Conservation (phyloP, 2,113 vertebrate genomes). For the Castor canadensis region DNA sequence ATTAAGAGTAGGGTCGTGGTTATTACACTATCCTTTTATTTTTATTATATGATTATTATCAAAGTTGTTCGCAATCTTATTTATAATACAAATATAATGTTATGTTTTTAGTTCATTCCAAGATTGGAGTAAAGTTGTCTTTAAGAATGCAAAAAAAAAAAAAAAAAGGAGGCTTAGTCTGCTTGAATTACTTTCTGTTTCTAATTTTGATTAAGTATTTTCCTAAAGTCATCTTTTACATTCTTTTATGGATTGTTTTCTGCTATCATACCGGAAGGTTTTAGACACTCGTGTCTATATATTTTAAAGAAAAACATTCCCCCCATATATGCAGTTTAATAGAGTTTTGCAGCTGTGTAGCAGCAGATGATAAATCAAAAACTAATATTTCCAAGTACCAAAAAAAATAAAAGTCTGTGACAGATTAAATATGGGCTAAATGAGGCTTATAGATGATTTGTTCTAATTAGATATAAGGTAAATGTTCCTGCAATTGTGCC, state of each 20-base stretch:
- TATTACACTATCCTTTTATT: background rate
- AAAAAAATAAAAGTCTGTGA: conserved; percentile 75
- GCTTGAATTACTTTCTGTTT: background rate
- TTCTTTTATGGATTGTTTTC: background rate
- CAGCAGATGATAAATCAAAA: conserved; percentile 79
- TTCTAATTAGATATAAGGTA: conserved; percentile 82
- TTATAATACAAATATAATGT: background rate
- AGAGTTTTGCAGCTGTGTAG: background rate
- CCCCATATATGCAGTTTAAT: conserved; percentile 49
- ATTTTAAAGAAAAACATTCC: conserved; percentile 50
- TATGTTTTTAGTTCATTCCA: background rate
- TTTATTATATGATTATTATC: background rate
- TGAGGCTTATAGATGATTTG: conserved; percentile 79
- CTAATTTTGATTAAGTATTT: conserved; percentile 1
- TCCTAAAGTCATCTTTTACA: background rate
- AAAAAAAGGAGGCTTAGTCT: background rate
- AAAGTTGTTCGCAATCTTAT: background rate
- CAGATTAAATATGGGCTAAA: conserved; percentile 73
- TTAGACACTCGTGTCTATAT: background rate
- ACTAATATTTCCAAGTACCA: conserved; percentile 72
- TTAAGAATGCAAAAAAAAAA: background rate
- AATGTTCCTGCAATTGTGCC: conserved; percentile 71
- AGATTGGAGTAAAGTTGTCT: background rate
- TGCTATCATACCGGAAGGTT: background rate
- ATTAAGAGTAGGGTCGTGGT: background rate